Evolutionary conservation across 1,140 invertebrate genomes (phyloP).

Genomic region (Metaphire vulgaris): DNA sequence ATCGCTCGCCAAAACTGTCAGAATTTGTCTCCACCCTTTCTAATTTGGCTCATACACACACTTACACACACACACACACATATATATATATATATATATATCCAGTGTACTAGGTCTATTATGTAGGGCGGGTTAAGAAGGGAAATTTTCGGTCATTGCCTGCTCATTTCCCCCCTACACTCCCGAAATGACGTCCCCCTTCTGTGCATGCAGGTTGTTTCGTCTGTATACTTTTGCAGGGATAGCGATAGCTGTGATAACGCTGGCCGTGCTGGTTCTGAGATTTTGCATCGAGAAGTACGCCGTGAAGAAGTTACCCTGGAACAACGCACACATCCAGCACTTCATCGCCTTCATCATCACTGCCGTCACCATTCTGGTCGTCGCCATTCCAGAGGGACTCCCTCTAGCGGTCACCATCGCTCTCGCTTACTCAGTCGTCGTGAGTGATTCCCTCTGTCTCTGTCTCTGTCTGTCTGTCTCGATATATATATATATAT

Average conservation of each 20-base stretch:
- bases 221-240: slow-evolving; percentile 51
- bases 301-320: slow-evolving; percentile 64
- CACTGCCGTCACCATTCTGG: slow-evolving; percentile 96
- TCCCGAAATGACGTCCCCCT: too few relatives aligned
- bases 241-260: slow-evolving; percentile 88
- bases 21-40: too few relatives aligned
- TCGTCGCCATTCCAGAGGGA: slow-evolving; percentile 95
- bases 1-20: too few relatives aligned
- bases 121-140: too few relatives aligned
- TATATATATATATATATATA: too few relatives aligned
- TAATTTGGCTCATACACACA: too few relatives aligned
- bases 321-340: slow-evolving; percentile 59
- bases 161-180: too few relatives aligned
- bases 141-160: too few relatives aligned
- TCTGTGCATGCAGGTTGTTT: background rate
- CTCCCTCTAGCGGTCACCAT: slow-evolving; percentile 92
- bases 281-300: slow-evolving; percentile 87
- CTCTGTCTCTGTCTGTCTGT: background rate
- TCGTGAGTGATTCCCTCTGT: slow-evolving; percentile 20
- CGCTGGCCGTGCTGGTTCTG: slow-evolving; percentile 86
- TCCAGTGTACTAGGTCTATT: too few relatives aligned
- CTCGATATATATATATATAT: background rate
- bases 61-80: too few relatives aligned
- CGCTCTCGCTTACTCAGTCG: slow-evolving; percentile 91
- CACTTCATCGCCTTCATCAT: slow-evolving; percentile 71